Percentiles rank a stretch among this genome's conserved stretches.
These are phyloP conservation scores for Styela plicata DNA, from an alignment of 23 tunicate genomes.

Conservation along the genomic window DNA sequence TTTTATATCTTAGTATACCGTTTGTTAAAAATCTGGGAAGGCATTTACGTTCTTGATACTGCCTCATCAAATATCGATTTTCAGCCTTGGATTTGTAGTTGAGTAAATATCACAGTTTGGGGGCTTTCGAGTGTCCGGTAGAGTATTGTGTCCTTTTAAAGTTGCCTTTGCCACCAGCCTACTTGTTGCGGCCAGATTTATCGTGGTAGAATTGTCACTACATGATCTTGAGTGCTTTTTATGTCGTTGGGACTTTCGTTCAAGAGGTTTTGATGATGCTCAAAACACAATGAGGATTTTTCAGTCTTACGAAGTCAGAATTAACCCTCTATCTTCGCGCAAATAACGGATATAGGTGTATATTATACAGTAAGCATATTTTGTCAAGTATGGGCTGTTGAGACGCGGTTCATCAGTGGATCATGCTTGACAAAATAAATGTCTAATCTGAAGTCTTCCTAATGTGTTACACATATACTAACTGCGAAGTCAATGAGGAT, in stretches of 20 bases:
- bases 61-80: not conserved
- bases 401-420: no score
- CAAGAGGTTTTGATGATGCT: not conserved
- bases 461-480: no score
- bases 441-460: no score
- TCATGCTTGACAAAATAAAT: no score
- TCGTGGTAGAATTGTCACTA: not conserved
- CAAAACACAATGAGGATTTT: not conserved
- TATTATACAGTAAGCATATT: no score
- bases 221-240: not conserved
- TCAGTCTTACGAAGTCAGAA: not conserved
- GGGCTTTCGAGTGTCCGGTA: not conserved
- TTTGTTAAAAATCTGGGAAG: no score
- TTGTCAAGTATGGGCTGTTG: no score
- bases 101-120: not conserved
- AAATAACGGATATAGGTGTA: no score
- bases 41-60: no score
- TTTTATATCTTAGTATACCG: no score
- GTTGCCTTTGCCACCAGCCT: not conserved
- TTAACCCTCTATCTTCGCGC: no score
- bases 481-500: no score
- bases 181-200: not conserved
- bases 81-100: not conserved
- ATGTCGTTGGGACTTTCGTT: not conserved
- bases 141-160: not conserved